Conservation (phyloP, 2,113 vertebrate genomes). For the Eulemur rufifrons region DNA sequence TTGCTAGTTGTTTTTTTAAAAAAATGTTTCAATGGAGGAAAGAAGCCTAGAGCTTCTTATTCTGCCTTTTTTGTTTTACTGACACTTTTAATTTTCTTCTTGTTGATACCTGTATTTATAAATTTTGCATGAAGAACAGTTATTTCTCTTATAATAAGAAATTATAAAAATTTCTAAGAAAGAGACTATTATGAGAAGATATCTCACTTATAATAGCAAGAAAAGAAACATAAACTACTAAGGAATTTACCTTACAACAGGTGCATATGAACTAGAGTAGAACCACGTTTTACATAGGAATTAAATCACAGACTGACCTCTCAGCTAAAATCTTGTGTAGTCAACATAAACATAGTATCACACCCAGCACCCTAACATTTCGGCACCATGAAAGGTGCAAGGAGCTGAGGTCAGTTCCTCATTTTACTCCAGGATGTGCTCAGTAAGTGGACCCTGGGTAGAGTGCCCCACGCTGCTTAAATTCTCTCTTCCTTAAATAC, state of each 20-base stretch:
- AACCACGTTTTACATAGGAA: background rate
- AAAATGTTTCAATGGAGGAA: background rate
- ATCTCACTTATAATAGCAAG: background rate
- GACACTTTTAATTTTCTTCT: background rate
- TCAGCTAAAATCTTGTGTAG: background rate
- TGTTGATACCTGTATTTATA: background rate
- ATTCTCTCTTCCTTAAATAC: background rate
- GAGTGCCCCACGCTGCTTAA: background rate
- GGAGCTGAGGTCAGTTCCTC: background rate
- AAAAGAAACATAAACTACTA: background rate
- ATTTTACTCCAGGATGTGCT: background rate
- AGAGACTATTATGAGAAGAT: background rate
- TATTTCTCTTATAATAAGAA: background rate
- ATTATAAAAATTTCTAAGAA: background rate
- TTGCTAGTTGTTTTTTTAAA: background rate
- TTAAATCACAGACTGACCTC: background rate
- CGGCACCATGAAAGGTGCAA: too few species aligned
- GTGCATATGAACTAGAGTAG: background rate
- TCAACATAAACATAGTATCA: background rate
- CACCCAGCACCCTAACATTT: background rate
- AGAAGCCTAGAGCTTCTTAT: background rate
- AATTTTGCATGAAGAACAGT: background rate
- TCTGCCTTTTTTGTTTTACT: background rate
- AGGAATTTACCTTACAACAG: background rate
- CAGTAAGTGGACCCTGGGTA: background rate